Percentiles rank a stretch among this genome's conserved stretches.
Evolutionary conservation across 2,797 vertebrate species (phyloP).

Genomic region (Harpagifer antarcticus): DNA sequence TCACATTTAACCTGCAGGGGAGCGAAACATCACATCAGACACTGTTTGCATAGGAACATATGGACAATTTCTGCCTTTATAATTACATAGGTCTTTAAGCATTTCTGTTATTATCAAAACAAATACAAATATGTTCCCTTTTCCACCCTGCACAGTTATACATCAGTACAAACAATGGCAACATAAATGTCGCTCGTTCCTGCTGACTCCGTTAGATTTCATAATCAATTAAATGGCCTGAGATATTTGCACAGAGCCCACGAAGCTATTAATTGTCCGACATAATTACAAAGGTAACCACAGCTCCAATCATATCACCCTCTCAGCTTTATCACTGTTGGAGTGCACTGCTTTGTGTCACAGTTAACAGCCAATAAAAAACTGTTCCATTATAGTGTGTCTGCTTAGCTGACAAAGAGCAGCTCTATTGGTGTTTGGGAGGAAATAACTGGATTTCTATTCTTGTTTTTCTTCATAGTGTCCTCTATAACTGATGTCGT

Average conservation of each 20-base stretch:
- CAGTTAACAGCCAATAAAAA: slow-evolving; percentile 74
- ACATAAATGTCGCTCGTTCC: slow-evolving; percentile 51
- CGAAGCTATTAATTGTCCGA: slow-evolving; percentile 75
- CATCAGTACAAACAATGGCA: slow-evolving; percentile 32
- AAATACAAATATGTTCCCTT: too few relatives aligned
- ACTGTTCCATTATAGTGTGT: slow-evolving; percentile 67
- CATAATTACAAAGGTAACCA: slow-evolving; percentile 84
- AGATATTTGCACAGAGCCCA: slow-evolving; percentile 61
- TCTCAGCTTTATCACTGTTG: slow-evolving; percentile 76
- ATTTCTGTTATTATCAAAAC: neutral
- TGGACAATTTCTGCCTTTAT: neutral
- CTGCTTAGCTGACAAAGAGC: slow-evolving; percentile 64
- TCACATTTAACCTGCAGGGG: slow-evolving; percentile 95
- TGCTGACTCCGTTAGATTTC: slow-evolving; percentile 75
- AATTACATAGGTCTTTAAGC: neutral
- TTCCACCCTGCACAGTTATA: neutral
- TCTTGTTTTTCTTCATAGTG: slow-evolving; percentile 36
- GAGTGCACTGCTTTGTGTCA: slow-evolving; percentile 73
- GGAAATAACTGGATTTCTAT: slow-evolving; percentile 49
- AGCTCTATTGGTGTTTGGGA: slow-evolving; percentile 33
- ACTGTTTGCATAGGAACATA: neutral
- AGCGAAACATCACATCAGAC: slow-evolving; percentile 32
- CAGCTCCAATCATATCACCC: slow-evolving; percentile 78
- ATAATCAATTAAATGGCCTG: slow-evolving; percentile 71
- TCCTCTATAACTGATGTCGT: slow-evolving; percentile 7